Conservation (phyloP, 2,113 vertebrate genomes). For the Periophthalmus modestus region DNA sequence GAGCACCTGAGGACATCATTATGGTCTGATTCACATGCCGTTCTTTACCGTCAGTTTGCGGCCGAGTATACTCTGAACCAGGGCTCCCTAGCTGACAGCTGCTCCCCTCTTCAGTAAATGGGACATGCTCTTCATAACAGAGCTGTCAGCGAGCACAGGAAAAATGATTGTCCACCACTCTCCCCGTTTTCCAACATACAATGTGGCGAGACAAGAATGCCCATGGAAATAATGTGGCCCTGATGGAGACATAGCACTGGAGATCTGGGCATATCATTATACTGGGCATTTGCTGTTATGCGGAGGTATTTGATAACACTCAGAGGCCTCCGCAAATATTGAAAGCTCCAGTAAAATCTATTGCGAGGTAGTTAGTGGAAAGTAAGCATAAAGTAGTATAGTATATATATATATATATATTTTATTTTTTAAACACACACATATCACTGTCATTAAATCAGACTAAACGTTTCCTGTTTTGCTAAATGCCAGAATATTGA, state of each 20-base stretch:
- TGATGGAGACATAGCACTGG: constrained; percentile 36
- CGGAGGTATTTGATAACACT: background rate
- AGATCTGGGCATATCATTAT: constrained; percentile 29
- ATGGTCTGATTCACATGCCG: constrained; percentile 50
- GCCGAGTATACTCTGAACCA: constrained; percentile 45
- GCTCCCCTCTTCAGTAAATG: constrained; percentile 66
- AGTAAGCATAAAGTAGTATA: too few species aligned
- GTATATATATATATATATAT: too few species aligned
- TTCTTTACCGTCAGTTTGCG: constrained; percentile 63
- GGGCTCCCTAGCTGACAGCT: constrained; percentile 68
- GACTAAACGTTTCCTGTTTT: too few species aligned
- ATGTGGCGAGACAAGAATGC: constrained; percentile 31
- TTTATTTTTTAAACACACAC: too few species aligned
- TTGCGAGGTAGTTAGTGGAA: background rate
- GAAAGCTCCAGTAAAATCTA: background rate
- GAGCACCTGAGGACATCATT: constrained; percentile 61
- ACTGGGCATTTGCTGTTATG: constrained; percentile 12
- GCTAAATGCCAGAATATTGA: too few species aligned
- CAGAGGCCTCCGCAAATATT: background rate
- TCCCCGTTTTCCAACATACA: constrained; percentile 53
- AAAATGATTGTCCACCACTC: constrained; percentile 69
- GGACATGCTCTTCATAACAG: constrained; percentile 72
- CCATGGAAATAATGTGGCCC: constrained; percentile 56
- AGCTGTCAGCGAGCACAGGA: constrained; percentile 68
- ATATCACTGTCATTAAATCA: too few species aligned